Conservation (phyloP, 1,140 invertebrate genomes). For the Polyergus mexicanus region DNA sequence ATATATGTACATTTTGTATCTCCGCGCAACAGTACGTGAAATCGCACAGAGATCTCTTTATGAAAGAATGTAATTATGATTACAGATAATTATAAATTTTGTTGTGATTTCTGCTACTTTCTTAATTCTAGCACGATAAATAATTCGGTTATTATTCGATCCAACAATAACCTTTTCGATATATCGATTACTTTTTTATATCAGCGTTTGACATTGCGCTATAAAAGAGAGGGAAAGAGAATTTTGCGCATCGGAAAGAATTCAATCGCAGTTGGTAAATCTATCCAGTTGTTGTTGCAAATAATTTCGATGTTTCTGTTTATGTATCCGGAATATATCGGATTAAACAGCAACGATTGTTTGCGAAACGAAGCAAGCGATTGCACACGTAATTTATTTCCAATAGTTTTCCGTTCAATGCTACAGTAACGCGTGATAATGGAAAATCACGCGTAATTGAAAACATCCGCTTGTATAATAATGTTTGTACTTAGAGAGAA, state of each 20-base stretch:
- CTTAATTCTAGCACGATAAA: neutral
- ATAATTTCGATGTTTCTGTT: conserved; percentile 47
- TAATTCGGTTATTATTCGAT: conserved; percentile 5
- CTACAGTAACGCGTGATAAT: neutral
- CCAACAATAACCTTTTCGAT: neutral
- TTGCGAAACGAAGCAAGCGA: conserved; percentile 12
- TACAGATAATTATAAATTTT: neutral
- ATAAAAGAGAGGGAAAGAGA: neutral
- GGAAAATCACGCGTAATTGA: conserved; percentile 16
- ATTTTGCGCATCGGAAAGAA: neutral
- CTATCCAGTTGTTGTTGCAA: neutral
- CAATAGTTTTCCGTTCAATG: conserved; percentile 13
- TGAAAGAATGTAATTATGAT: neutral
- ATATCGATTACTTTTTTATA: conserved; percentile 3
- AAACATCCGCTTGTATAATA: neutral
- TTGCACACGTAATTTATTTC: conserved; percentile 19
- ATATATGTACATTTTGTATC: neutral
- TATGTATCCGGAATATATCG: conserved; percentile 32
- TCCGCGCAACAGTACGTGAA: neutral
- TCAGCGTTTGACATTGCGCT: neutral
- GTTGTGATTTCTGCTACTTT: neutral
- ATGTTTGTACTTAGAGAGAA: neutral
- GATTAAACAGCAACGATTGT: conserved; percentile 49
- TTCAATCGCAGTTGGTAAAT: neutral
- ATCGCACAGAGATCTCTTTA: neutral